Evolutionary conservation across 2,797 vertebrate genomes (phyloP).

Genomic region (Fratercula arctica): DNA sequence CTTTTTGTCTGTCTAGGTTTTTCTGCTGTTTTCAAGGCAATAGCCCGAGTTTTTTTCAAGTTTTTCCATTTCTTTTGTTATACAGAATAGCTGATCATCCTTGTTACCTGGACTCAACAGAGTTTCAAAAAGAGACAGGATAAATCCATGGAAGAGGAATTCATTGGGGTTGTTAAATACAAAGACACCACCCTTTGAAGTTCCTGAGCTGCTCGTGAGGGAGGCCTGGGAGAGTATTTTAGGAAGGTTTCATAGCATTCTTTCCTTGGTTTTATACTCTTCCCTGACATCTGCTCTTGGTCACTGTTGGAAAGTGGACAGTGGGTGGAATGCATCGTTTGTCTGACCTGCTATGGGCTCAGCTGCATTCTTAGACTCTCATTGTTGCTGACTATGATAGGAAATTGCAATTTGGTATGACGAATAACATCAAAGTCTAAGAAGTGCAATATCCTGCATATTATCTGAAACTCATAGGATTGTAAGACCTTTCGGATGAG

Average conservation of each 20-base stretch:
- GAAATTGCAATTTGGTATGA: neutral
- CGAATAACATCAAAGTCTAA: neutral
- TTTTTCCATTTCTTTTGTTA: neutral
- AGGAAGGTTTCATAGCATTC: neutral
- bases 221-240: neutral
- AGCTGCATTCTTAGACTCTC: neutral
- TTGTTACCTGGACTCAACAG: neutral
- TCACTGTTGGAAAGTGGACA: neutral
- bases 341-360: neutral
- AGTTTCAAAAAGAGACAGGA: neutral
- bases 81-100: neutral
- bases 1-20: conserved; percentile 16
- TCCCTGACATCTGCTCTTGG: neutral
- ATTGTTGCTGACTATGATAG: neutral
- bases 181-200: neutral
- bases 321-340: neutral
- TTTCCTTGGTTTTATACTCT: neutral
- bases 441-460: neutral
- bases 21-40: neutral
- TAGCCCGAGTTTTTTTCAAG: neutral
- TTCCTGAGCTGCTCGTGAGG: neutral
- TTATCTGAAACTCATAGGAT: neutral
- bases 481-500: neutral
- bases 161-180: neutral
- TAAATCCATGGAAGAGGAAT: neutral